phyloP scores from a whole-genome alignment of 2,888 invertebrate species.

The Gandaritis pyraliata region DNA sequence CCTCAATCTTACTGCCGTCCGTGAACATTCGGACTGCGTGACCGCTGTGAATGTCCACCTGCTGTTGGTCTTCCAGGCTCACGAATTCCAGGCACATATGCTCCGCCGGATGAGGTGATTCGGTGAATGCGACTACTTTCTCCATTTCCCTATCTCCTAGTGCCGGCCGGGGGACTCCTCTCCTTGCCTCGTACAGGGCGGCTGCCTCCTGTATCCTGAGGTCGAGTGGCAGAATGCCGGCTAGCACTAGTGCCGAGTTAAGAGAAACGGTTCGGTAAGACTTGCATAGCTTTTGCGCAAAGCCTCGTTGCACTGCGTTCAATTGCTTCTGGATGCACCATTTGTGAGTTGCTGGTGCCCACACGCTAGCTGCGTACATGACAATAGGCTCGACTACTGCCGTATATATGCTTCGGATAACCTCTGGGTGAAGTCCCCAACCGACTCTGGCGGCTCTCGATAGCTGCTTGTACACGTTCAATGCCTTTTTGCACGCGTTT shows the following conservation, averaged over 20 bases:
- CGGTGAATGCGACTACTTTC: neutral
- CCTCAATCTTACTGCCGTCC: conserved; percentile 26
- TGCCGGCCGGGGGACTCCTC: neutral
- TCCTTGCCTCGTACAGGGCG: too few species aligned
- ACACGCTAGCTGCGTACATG: too few species aligned
- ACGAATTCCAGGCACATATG: conserved; percentile 6
- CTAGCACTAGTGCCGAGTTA: conserved; percentile 3
- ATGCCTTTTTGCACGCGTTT: too few species aligned
- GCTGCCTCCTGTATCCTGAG: too few species aligned
- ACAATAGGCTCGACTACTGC: too few species aligned
- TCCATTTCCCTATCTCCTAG: conserved; percentile 9
- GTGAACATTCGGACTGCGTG: conserved; percentile 19
- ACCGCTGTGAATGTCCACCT: neutral
- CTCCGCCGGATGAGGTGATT: conserved; percentile 16
- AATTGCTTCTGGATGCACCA: too few species aligned
- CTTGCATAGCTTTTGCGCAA: too few species aligned
- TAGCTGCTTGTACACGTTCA: too few species aligned
- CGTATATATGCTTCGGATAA: neutral
- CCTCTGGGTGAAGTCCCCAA: conserved; percentile 4
- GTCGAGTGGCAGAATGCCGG: too few species aligned
- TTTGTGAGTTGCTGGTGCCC: too few species aligned
- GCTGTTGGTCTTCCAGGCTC: conserved; percentile 13
- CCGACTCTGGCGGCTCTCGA: neutral
- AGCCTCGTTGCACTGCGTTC: too few species aligned
- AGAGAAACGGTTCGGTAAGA: neutral